Conservation (phyloP, 2,797 vertebrate genomes). For the Paedocypris micromegethes region DNA sequence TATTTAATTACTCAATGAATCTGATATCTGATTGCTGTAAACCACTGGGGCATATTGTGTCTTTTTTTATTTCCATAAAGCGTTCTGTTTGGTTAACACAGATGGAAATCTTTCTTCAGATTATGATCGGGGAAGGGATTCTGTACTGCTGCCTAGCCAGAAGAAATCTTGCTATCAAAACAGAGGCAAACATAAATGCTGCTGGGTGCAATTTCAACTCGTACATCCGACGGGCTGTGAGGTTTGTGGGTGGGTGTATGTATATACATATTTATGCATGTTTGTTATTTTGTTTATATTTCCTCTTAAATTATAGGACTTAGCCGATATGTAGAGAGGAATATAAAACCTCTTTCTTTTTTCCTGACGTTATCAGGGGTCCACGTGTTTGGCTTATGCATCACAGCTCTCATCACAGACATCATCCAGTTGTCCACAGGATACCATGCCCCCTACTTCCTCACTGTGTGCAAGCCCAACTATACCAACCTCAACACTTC, state of each 20-base stretch:
- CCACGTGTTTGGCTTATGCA: constrained; percentile 91
- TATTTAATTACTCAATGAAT: too few relatives aligned
- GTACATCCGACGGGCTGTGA: constrained; percentile 90
- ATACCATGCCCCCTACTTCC: constrained; percentile 92
- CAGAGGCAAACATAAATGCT: constrained; percentile 93
- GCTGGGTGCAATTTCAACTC: constrained; percentile 99
- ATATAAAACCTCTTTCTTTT: background rate
- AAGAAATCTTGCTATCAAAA: constrained; percentile 71
- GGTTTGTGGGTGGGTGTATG: constrained; percentile 81
- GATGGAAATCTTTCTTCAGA: constrained; percentile 65
- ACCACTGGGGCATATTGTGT: background rate
- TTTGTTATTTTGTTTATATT: too few relatives aligned
- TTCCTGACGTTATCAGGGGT: constrained; percentile 70
- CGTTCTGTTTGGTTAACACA: constrained; percentile 13
- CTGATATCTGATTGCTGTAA: background rate
- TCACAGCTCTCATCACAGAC: constrained; percentile 94
- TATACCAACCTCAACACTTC: constrained; percentile 87
- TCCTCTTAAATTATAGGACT: constrained; percentile 11
- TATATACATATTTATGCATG: too few relatives aligned
- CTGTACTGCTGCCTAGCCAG: constrained; percentile 91
- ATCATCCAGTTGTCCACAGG: constrained; percentile 95
- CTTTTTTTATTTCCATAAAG: too few relatives aligned
- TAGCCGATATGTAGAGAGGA: background rate
- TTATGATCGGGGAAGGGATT: constrained; percentile 96
- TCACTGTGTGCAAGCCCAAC: constrained; percentile 97